Conservation (phyloP, 2,888 invertebrate species). For the Prostheceraeus crozeri region DNA sequence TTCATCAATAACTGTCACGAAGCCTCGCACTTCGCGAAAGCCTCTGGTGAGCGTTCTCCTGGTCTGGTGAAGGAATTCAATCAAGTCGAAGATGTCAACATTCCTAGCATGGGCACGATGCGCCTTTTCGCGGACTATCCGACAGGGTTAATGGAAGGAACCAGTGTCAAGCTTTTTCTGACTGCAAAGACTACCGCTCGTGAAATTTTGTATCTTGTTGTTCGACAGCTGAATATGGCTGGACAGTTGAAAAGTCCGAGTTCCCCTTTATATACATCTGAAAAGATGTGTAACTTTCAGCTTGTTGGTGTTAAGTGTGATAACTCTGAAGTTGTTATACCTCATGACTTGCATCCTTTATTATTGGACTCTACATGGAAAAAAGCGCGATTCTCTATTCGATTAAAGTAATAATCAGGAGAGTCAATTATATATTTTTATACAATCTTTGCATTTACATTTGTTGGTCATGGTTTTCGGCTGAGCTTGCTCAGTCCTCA, state of each 20-base stretch:
- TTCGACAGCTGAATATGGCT: constrained; percentile 73
- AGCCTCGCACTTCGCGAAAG: too few species aligned
- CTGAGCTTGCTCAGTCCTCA: too few species aligned
- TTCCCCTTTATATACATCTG: constrained; percentile 60
- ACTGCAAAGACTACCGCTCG: constrained; percentile 83
- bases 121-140: constrained; percentile 93
- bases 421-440: too few species aligned
- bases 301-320: constrained; percentile 83
- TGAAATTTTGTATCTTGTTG: constrained; percentile 87
- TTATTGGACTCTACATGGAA: constrained; percentile 92
- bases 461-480: too few species aligned
- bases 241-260: constrained; percentile 23
- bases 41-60: too few species aligned
- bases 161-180: constrained; percentile 83
- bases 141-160: constrained; percentile 82
- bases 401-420: too few species aligned
- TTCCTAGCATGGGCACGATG: constrained; percentile 59
- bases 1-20: too few species aligned
- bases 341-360: constrained; percentile 86
- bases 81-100: too few species aligned
- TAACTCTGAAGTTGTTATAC: constrained; percentile 82
- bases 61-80: too few species aligned
- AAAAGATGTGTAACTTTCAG: constrained; percentile 76
- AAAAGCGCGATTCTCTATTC: too few species aligned
- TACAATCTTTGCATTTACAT: too few species aligned